These are phyloP conservation scores for Cairina moschata DNA, from an alignment of 2,113 vertebrate genomes.

Conservation along the genomic window DNA sequence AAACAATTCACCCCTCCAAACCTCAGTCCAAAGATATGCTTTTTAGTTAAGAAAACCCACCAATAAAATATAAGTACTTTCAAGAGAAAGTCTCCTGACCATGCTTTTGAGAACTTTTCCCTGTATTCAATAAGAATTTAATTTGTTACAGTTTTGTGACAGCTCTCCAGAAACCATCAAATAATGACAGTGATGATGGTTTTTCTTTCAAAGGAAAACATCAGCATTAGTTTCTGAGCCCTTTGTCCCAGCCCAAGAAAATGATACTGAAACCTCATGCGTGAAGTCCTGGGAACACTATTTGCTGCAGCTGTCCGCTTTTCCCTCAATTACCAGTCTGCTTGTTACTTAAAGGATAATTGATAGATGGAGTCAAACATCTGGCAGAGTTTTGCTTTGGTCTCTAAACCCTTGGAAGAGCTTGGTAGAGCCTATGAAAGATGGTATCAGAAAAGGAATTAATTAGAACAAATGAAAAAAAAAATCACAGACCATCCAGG, in stretches of 20 bases:
- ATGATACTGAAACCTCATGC: not conserved
- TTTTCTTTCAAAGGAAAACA: not conserved
- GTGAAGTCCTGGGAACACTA: not conserved
- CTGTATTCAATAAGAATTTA: not conserved
- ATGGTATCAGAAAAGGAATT: not conserved
- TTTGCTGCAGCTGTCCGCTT: not conserved
- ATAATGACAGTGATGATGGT: not conserved
- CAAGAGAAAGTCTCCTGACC: not conserved
- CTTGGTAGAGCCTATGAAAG: not conserved
- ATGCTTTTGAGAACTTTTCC: not conserved
- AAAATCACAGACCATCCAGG: not conserved
- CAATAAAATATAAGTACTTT: not conserved
- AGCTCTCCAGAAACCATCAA: not conserved
- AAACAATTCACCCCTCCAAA: not conserved
- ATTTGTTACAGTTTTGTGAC: not conserved
- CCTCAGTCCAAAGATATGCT: not conserved
- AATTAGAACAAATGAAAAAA: not conserved
- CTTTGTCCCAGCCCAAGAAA: not conserved
- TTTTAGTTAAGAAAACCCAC: not conserved
- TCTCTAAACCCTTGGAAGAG: not conserved
- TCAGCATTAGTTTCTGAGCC: not conserved
- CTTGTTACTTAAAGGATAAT: not conserved
- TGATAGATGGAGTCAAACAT: not conserved
- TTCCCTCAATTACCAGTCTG: not conserved
- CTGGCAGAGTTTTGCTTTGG: not conserved